phyloP scores from a whole-genome alignment of 2,888 invertebrate genomes.

The Barypeithes pellucidus region DNA sequence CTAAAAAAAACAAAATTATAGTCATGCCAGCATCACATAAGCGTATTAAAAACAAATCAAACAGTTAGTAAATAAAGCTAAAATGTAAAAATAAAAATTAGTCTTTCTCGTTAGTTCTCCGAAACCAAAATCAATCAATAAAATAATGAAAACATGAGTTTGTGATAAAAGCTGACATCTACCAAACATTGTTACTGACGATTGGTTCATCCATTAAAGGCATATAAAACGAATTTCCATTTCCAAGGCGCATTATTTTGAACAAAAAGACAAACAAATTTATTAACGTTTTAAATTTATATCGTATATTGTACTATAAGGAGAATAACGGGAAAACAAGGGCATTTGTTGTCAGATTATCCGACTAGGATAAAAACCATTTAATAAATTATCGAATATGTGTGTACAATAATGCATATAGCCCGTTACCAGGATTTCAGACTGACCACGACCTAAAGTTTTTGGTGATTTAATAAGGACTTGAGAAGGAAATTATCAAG shows the following conservation, averaged over 20 bases:
- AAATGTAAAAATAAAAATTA: constrained; percentile 56
- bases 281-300: no score
- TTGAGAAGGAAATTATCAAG: no score
- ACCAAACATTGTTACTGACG: constrained; percentile 34
- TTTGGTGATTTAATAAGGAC: no score
- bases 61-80: constrained; percentile 35
- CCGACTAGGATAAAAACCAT: no score
- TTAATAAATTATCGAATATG: no score
- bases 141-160: constrained; percentile 44
- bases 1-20: constrained; percentile 16
- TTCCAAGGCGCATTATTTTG: background rate
- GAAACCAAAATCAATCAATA: constrained; percentile 58
- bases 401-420: no score
- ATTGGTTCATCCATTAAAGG: constrained; percentile 26
- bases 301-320: no score
- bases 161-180: constrained; percentile 19
- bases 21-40: constrained; percentile 29
- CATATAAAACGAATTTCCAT: background rate
- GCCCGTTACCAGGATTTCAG: no score
- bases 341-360: no score
- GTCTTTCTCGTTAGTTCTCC: constrained; percentile 71
- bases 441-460: no score
- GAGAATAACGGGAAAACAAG: no score
- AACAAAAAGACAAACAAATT: no score
- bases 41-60: constrained; percentile 11